phyloP scores from a whole-genome alignment of 2,113 vertebrate species.

The Gadus chalcogrammus region DNA sequence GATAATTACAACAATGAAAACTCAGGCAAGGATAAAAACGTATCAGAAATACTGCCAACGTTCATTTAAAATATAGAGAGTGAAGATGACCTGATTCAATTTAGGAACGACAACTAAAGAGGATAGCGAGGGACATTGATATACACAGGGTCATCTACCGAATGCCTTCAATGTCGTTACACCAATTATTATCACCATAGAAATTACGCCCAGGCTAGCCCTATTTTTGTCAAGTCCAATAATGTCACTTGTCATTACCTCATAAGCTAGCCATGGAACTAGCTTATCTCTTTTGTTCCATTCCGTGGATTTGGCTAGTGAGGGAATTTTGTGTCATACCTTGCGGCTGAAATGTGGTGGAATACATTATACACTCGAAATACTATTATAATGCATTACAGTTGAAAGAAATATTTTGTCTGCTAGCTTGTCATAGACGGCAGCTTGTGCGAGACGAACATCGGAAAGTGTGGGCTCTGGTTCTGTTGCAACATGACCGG shows the following conservation, averaged over 20 bases:
- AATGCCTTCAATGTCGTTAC: constrained; percentile 40
- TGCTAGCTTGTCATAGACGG: too few species aligned
- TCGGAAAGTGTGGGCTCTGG: too few species aligned
- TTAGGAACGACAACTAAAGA: not conserved
- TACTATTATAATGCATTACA: too few species aligned
- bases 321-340: too few species aligned
- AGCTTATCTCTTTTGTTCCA: not conserved
- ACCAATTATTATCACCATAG: constrained; percentile 56
- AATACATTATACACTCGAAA: too few species aligned
- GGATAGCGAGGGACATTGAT: constrained; percentile 24
- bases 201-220: constrained; percentile 38
- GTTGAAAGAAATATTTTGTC: too few species aligned
- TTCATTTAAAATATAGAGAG: constrained; percentile 5
- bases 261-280: constrained; percentile 6
- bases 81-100: constrained; percentile 20
- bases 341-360: too few species aligned
- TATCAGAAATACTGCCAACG: not conserved
- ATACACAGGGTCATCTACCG: constrained; percentile 2
- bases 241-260: constrained; percentile 31
- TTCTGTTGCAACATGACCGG: too few species aligned
- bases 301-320: not conserved
- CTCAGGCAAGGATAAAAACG: not conserved
- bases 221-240: constrained; percentile 31
- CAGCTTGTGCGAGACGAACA: too few species aligned
- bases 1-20: not conserved